phyloP scores from a whole-genome alignment of 2,888 invertebrate species.

The Eupithecia inturbata region DNA sequence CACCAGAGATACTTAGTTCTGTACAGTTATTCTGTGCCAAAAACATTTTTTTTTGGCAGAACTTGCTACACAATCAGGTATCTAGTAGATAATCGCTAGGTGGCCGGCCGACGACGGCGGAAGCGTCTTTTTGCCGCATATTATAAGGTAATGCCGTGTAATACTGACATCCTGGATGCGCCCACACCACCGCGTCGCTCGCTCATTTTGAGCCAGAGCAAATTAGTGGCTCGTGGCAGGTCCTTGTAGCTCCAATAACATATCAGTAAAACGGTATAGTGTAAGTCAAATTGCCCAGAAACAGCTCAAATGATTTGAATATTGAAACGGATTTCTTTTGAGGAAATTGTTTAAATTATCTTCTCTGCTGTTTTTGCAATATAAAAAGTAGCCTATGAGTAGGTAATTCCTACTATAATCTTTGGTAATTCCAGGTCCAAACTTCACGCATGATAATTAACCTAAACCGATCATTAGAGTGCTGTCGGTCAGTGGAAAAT shows the following conservation, averaged over 20 bases:
- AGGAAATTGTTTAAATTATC: neutral
- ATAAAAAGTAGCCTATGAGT: too few relatives aligned
- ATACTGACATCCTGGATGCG: constrained; percentile 74
- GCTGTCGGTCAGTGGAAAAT: neutral
- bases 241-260: neutral
- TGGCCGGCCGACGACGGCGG: constrained; percentile 62
- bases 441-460: neutral
- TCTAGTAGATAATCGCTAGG: constrained; percentile 22
- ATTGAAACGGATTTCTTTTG: neutral
- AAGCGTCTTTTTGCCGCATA: constrained; percentile 68
- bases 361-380: neutral
- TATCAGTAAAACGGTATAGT: neutral
- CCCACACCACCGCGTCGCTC: constrained; percentile 37
- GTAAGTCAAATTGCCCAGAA: neutral
- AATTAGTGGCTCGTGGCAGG: neutral
- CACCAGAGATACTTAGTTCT: too few relatives aligned
- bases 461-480: too few relatives aligned
- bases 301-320: neutral
- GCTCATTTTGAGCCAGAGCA: neutral
- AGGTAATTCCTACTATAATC: too few relatives aligned
- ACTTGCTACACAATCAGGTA: constrained; percentile 25
- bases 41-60: too few relatives aligned
- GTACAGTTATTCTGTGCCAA: neutral
- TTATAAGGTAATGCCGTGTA: constrained; percentile 72
- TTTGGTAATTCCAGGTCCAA: neutral